Evolutionary conservation across 2,113 vertebrate genomes (phyloP).

Genomic region (Bos javanicus): DNA sequence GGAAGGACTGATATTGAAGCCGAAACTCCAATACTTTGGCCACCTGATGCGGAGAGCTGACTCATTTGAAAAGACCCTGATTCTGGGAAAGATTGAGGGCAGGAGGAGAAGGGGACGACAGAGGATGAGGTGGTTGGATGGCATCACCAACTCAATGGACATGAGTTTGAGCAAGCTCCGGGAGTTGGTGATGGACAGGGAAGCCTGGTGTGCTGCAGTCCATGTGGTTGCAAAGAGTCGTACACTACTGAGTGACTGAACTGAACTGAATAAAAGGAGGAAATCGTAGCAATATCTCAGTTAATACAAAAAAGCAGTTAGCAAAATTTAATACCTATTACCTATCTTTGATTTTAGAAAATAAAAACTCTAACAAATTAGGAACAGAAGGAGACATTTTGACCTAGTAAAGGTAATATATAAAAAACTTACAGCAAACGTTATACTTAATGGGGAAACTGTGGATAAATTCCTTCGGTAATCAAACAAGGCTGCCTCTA

Average conservation of each 20-base stretch:
- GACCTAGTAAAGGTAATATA: background rate
- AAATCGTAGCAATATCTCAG: background rate
- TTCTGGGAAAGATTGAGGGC: background rate
- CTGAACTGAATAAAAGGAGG: background rate
- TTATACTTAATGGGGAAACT: background rate
- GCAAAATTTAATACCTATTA: background rate
- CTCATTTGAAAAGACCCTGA: background rate
- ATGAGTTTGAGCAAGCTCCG: fast-evolving
- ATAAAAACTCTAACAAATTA: background rate
- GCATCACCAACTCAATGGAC: background rate
- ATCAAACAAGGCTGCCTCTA: background rate
- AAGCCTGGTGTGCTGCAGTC: background rate
- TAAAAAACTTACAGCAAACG: background rate
- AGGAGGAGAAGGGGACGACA: background rate
- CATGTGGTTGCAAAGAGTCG: background rate
- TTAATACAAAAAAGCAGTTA: background rate
- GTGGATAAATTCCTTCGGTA: background rate
- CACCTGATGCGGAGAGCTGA: background rate
- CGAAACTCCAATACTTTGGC: background rate
- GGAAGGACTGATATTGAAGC: background rate
- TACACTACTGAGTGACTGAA: background rate
- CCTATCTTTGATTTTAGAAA: background rate
- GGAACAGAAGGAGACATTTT: background rate
- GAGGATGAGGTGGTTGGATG: background rate
- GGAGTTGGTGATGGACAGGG: background rate